Percentiles rank a stretch among this genome's conserved stretches.
phyloP scores from a whole-genome alignment of 2,888 invertebrate genomes.

The Amphipoea oculea region DNA sequence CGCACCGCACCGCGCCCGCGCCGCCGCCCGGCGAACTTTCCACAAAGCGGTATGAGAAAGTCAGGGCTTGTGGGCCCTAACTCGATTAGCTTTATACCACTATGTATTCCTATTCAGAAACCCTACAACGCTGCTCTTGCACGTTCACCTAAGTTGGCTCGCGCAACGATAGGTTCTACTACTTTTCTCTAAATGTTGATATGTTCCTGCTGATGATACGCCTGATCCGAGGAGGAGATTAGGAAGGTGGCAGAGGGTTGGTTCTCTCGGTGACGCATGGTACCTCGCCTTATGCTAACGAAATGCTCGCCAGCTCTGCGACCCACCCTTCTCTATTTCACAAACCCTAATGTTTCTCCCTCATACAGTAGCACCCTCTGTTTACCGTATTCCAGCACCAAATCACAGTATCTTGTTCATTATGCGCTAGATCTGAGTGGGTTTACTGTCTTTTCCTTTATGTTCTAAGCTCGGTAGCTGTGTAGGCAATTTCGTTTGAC shows the following conservation, averaged over 20 bases:
- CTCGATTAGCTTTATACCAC: conserved; percentile 27
- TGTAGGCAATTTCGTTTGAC: conserved; percentile 23
- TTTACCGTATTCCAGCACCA: no score
- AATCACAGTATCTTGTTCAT: neutral
- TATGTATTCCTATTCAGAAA: conserved; percentile 12
- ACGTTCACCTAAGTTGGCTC: no score
- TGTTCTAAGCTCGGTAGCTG: neutral
- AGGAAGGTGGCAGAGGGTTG: neutral
- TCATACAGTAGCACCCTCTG: neutral
- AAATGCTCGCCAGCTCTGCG: neutral
- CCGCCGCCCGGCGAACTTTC: conserved; percentile 39
- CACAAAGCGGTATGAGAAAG: conserved; percentile 52
- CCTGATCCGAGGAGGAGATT: neutral
- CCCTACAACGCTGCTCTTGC: neutral
- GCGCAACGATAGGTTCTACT: neutral
- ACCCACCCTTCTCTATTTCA: neutral
- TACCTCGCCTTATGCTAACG: neutral
- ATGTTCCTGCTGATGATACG: conserved; percentile 4
- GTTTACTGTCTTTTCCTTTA: neutral
- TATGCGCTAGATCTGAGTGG: neutral
- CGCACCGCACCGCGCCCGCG: neutral
- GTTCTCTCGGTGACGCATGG: neutral
- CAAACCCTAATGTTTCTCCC: neutral
- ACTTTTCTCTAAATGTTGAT: neutral
- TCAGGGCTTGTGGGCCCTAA: conserved; percentile 24